A percentile compares a stretch with the other conserved stretches of the same genome.
Evolutionary conservation across 2,113 vertebrate genomes (phyloP).

Genomic region (Coturnix japonica): DNA sequence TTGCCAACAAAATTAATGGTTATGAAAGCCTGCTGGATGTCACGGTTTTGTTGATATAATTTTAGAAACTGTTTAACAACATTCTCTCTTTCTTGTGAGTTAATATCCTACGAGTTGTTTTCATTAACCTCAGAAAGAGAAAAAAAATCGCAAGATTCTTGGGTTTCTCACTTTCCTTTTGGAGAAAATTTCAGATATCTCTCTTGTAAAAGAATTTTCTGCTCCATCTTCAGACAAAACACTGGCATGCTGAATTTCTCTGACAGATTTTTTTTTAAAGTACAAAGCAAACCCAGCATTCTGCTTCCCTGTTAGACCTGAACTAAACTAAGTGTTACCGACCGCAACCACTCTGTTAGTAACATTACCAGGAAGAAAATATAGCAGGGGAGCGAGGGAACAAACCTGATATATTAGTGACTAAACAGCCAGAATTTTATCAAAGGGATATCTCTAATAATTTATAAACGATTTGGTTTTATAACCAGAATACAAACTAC

Average conservation of each 20-base stretch:
- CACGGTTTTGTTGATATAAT: background rate
- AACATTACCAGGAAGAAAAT: background rate
- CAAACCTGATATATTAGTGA: background rate
- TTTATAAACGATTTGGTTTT: background rate
- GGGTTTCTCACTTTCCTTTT: background rate
- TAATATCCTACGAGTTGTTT: background rate
- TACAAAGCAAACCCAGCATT: background rate
- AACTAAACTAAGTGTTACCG: background rate
- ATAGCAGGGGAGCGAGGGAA: rapidly evolving
- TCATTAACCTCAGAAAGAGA: background rate
- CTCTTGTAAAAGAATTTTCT: background rate
- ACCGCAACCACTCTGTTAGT: background rate
- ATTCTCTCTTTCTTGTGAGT: background rate
- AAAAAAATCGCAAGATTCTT: background rate
- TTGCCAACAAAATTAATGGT: background rate
- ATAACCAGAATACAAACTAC: background rate
- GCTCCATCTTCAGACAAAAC: background rate
- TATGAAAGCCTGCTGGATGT: background rate
- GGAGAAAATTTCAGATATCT: background rate
- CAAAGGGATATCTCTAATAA: background rate
- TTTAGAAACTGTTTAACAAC: background rate
- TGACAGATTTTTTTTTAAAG: background rate
- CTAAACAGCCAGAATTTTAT: background rate
- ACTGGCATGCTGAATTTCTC: background rate
- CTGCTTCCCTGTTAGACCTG: background rate